phyloP scores from a whole-genome alignment of 2,113 vertebrate genomes.

The Lontra canadensis region DNA sequence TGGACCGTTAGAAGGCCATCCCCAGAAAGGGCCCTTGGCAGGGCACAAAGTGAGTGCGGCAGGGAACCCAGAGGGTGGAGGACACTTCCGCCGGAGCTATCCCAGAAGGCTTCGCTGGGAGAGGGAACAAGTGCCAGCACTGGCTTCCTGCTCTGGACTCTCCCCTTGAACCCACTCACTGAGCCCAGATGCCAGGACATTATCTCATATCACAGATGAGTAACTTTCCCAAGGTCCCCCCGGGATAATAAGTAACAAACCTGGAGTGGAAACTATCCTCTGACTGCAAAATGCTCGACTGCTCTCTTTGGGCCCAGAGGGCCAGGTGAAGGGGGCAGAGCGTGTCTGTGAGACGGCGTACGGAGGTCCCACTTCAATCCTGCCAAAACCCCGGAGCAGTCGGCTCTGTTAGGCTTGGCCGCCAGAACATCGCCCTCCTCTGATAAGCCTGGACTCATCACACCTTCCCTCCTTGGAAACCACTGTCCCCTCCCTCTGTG shows the following conservation, averaged over 20 bases:
- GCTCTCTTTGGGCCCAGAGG: not conserved
- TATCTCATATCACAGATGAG: not conserved
- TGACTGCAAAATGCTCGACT: not conserved
- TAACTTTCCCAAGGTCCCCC: not conserved
- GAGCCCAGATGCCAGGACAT: not conserved
- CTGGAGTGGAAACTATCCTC: not conserved
- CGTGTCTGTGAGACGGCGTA: accelerated
- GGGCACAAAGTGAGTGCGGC: not conserved
- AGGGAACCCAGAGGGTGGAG: not conserved
- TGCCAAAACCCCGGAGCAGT: accelerated
- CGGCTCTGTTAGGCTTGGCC: not conserved
- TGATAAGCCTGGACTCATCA: not conserved
- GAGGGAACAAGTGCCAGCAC: not conserved
- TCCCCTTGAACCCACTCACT: not conserved
- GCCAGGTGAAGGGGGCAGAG: not conserved
- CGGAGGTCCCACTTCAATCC: not conserved
- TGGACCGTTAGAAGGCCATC: not conserved
- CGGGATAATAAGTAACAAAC: not conserved
- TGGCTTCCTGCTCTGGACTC: not conserved
- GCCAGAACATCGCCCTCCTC: not conserved
- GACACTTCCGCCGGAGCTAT: not conserved
- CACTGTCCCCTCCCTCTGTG: not conserved
- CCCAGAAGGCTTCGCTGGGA: not conserved
- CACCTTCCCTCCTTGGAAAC: not conserved
- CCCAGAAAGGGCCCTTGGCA: not conserved